Evolutionary conservation across 1,140 invertebrate genomes (phyloP).

Genomic region (Orchesella cincta): DNA sequence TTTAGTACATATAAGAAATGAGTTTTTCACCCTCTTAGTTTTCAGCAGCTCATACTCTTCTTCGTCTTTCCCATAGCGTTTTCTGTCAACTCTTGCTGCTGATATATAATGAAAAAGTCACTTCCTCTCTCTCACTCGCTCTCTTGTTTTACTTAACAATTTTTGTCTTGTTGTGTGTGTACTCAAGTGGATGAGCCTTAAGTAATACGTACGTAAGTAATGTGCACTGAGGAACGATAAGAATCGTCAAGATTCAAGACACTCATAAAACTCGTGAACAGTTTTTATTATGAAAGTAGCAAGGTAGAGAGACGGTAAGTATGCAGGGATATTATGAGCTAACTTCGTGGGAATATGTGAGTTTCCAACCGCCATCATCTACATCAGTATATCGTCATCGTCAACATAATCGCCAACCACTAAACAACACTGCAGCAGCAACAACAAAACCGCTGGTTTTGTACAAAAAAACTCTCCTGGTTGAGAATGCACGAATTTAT

Average conservation of each 20-base stretch:
- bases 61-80: too few species aligned
- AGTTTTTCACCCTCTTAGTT: neutral
- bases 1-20: neutral
- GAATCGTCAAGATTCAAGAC: neutral
- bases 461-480: neutral
- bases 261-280: neutral
- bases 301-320: neutral
- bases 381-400: neutral
- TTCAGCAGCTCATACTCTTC: too few species aligned
- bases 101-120: too few species aligned
- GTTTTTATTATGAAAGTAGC: slow-evolving; percentile 16
- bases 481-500: neutral
- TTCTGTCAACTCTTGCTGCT: too few species aligned
- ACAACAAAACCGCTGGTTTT: neutral
- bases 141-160: too few species aligned
- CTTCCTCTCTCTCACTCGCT: neutral
- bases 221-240: neutral
- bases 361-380: slow-evolving; percentile 9
- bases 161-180: too few species aligned
- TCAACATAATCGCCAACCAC: neutral
- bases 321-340: neutral
- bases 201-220: too few species aligned
- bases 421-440: neutral
- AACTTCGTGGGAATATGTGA: neutral
- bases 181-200: too few species aligned